These are phyloP conservation scores for Luidia sarsii DNA, from an alignment of 53 echinoderm and acorn worm genomes.

Conservation along the genomic window DNA sequence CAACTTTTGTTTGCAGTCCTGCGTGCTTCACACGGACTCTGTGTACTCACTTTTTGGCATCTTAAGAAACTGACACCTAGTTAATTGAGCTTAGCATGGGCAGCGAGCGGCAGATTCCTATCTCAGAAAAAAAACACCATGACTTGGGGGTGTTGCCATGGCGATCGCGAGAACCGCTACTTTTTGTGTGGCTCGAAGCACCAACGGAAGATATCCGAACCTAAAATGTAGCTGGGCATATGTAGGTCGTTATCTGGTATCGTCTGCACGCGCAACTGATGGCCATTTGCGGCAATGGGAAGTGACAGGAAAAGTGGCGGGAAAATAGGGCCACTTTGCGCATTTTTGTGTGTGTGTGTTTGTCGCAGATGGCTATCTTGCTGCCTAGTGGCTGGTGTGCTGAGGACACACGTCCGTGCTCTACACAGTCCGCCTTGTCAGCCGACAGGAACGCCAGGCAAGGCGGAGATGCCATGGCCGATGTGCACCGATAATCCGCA, in stretches of 20 bases:
- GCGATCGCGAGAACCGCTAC: not conserved
- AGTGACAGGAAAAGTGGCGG: slow-evolving; percentile 44
- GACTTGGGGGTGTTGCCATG: slow-evolving; percentile 24
- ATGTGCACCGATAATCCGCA: no score
- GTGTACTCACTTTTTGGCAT: slow-evolving; percentile 10
- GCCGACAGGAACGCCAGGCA: no score
- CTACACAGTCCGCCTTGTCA: no score
- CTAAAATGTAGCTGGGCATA: not conserved
- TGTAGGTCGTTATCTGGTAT: not conserved
- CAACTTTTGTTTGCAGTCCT: not conserved
- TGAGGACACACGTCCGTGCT: slow-evolving; percentile 2
- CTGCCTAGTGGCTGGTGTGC: slow-evolving; percentile 37
- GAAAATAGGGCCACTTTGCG: not conserved
- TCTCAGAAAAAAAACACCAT: no score
- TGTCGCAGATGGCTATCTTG: slow-evolving; percentile 19
- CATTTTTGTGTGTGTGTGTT: no score
- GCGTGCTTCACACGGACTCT: not conserved
- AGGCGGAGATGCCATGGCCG: no score
- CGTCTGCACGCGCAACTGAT: not conserved
- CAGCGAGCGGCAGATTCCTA: slow-evolving; percentile 29
- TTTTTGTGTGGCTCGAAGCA: slow-evolving; percentile 3
- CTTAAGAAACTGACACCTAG: slow-evolving; percentile 15
- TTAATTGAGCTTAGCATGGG: slow-evolving; percentile 35
- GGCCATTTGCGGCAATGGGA: slow-evolving; percentile 42
- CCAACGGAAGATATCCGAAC: slow-evolving; percentile 19